These are phyloP conservation scores for Kryphioiulus occultus DNA, from an alignment of 2,888 invertebrate species.

Conservation along the genomic window DNA sequence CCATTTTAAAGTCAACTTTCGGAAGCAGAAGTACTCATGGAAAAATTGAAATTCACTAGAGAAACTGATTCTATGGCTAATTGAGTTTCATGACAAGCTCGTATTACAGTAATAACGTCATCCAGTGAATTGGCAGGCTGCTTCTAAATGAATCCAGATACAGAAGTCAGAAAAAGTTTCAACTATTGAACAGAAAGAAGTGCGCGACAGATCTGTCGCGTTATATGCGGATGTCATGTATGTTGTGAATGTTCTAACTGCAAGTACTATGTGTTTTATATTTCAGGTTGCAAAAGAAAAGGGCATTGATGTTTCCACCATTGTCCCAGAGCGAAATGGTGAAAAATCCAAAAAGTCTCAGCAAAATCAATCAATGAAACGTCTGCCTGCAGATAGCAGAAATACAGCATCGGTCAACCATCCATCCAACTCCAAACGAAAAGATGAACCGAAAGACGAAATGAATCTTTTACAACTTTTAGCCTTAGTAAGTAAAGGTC, in stretches of 20 bases:
- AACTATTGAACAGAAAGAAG: neutral
- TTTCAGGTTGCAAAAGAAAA: conserved; percentile 45
- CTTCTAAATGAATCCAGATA: conserved; percentile 14
- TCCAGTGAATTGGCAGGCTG: neutral
- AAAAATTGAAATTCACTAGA: neutral
- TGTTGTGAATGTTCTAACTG: neutral
- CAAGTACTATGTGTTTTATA: neutral
- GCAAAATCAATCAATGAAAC: conserved; percentile 42
- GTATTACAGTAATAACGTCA: neutral
- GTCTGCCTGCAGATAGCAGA: conserved; percentile 41
- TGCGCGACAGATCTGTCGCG: neutral
- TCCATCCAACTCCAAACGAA: neutral
- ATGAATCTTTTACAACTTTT: conserved; percentile 74
- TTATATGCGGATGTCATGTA: neutral
- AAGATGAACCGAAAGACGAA: conserved; percentile 65
- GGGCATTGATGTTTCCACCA: conserved; percentile 43
- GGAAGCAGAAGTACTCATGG: neutral
- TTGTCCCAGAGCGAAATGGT: conserved; percentile 19
- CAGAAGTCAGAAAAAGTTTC: neutral
- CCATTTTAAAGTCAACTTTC: neutral
- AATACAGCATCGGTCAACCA: neutral
- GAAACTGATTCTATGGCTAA: conserved; percentile 23
- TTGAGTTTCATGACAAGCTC: conserved; percentile 12
- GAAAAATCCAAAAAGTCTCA: conserved; percentile 45
- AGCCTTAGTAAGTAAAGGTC: conserved; percentile 75